phyloP scores from a whole-genome alignment of 2,888 invertebrate genomes.

The Dexiosoma caninum region DNA sequence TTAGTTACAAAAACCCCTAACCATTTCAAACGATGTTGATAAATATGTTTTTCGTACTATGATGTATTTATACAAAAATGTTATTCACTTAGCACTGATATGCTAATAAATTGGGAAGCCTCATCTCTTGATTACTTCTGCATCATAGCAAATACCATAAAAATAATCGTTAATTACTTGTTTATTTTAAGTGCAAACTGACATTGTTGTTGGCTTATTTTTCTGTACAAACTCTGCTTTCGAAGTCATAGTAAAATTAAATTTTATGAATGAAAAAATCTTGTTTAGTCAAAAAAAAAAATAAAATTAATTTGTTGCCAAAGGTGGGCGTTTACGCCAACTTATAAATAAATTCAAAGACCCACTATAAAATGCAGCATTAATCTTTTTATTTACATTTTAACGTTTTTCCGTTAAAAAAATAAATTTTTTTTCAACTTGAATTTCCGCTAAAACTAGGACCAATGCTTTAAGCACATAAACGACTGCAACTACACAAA shows the following conservation, averaged over 20 bases:
- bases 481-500: too few species aligned
- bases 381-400: constrained; percentile 54
- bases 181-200: constrained; percentile 27
- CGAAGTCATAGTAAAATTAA: constrained; percentile 37
- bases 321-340: constrained; percentile 60
- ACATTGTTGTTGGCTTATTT: neutral
- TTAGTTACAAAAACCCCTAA: too few species aligned
- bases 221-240: neutral
- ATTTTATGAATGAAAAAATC: constrained; percentile 60
- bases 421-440: constrained; percentile 20
- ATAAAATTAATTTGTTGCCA: constrained; percentile 17
- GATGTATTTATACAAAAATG: too few species aligned
- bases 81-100: too few species aligned
- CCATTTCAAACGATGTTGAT: too few species aligned
- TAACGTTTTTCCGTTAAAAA: constrained; percentile 53
- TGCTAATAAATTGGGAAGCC: neutral
- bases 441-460: constrained; percentile 40
- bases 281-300: constrained; percentile 19
- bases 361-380: constrained; percentile 50
- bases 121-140: constrained; percentile 13
- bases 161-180: constrained; percentile 54
- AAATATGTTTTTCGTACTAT: too few species aligned
- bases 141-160: constrained; percentile 1
- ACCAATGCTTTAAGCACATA: too few species aligned
- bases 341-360: constrained; percentile 42